Conservation (phyloP, 2,888 invertebrate species). For the Scrobipalpa costella region DNA sequence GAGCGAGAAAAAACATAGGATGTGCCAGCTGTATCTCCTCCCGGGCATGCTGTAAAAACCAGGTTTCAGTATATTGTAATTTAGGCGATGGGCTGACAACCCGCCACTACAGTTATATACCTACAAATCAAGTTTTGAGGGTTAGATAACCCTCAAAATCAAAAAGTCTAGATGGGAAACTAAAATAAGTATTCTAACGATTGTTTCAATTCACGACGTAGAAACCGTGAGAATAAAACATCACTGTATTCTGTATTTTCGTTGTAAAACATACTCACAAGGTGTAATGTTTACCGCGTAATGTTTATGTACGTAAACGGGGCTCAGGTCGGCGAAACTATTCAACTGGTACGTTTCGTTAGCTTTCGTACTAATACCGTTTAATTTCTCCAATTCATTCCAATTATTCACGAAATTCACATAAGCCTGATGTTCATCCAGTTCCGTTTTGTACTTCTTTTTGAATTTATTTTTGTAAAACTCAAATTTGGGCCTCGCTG, state of each 20-base stretch:
- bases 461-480: constrained; percentile 50
- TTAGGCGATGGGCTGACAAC: too few relatives aligned
- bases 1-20: too few relatives aligned
- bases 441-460: constrained; percentile 43
- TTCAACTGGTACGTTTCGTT: not conserved
- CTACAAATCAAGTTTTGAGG: too few relatives aligned
- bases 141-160: too few relatives aligned
- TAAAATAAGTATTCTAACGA: too few relatives aligned
- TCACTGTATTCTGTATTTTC: not conserved
- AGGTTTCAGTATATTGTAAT: too few relatives aligned
- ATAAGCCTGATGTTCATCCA: constrained; percentile 42
- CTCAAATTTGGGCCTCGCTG: constrained; percentile 41
- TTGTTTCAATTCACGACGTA: too few relatives aligned
- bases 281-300: constrained; percentile 9
- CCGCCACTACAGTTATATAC: too few relatives aligned
- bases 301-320: constrained; percentile 1
- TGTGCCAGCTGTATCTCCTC: too few relatives aligned
- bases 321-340: constrained; percentile 5
- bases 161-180: too few relatives aligned
- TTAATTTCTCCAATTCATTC: constrained; percentile 45
- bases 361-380: constrained; percentile 36
- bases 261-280: not conserved
- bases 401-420: constrained; percentile 52
- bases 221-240: not conserved
- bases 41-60: too few relatives aligned